A percentile compares a stretch with the other conserved stretches of the same genome.
Evolutionary conservation across 2,888 invertebrate genomes (phyloP).

Genomic region (Agonum fuliginosum): DNA sequence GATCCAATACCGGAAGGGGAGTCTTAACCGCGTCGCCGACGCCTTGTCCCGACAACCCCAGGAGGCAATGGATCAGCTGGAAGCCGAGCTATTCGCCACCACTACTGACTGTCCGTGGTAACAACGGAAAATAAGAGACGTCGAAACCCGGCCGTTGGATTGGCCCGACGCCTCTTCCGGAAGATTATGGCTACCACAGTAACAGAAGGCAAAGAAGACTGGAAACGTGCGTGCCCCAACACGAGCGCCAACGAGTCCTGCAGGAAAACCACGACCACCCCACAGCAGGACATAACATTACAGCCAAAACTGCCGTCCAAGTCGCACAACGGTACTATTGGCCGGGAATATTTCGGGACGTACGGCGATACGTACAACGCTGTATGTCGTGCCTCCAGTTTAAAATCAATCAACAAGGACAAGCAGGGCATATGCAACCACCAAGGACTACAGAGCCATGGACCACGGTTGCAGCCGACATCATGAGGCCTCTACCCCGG

Average conservation of each 20-base stretch:
- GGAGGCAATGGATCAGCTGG: background rate
- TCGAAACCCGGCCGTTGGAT: background rate
- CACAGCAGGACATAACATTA: constrained; percentile 63
- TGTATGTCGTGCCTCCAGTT: constrained; percentile 28
- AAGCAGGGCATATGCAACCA: constrained; percentile 21
- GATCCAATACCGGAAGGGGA: constrained; percentile 5
- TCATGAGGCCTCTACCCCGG: constrained; percentile 62
- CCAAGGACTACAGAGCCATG: constrained; percentile 46
- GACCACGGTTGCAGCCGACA: constrained; percentile 60
- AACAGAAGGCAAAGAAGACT: background rate
- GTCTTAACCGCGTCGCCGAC: background rate
- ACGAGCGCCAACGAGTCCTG: too few relatives aligned
- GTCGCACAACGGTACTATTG: too few relatives aligned
- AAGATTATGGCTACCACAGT: background rate
- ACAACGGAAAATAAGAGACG: background rate
- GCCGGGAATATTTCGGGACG: too few relatives aligned
- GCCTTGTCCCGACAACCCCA: constrained; percentile 1
- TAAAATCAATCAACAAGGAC: background rate
- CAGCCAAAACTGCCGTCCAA: too few relatives aligned
- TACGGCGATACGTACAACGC: too few relatives aligned
- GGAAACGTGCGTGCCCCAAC: too few relatives aligned
- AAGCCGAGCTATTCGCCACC: background rate
- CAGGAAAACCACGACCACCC: constrained; percentile 62
- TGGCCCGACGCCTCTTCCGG: background rate
- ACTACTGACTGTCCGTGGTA: background rate